Base-by-base conservation (phyloP, 2,797 vertebrate genomes). In the Hyperoplus lanceolatus region DNA sequence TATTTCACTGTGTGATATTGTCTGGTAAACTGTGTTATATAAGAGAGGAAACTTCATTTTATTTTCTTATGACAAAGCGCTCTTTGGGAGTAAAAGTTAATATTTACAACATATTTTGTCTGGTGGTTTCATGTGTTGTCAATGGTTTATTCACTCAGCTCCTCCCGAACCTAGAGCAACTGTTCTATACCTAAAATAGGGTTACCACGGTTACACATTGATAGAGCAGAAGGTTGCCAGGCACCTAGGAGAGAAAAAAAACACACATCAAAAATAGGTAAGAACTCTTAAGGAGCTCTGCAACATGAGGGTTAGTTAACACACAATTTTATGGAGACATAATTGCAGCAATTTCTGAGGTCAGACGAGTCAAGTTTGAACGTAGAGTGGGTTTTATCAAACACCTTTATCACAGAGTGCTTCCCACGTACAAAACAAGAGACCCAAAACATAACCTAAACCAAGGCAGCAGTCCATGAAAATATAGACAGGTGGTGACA, bases 361-460 rank as follows among this genome's bases (percentile, higher is more conserved):
- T 89, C 83, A 88, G 60, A 77, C 67, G 70, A 88, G 84, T 84
- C 77, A 87, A 72, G 74, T 87, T 81, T 80, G 82, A 81, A 57
- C 57, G 61, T 66, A 15, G 46, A 73, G 77, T 46, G 29, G 75
- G 83, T 87, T 82, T 85, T 80, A 84, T 83, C 59, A 48, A 83
- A 74, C 61, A 70, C 18, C 56, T 89, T 80, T 41, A 80, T 80
- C 62, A 50, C 42, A 80, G 76, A 82, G 66, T 78, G 39, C 54
- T 59, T 77, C 59, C 59, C 62, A 71, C 43, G 70, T 56, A 83
- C 45, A 60, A 61, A 75, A 70, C 6, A 70, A 13, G 39, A 67
- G 15, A 49, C 10, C 63, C 18, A 75, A 45, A 77, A 77, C 55
- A 79, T 39, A 85, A 75, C 76, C 43, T 56, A 58, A 82, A 78